Percentiles rank a stretch among this genome's conserved stretches.
Conservation (phyloP, 2,888 invertebrate genomes). For the Apotomis betuletana region DNA sequence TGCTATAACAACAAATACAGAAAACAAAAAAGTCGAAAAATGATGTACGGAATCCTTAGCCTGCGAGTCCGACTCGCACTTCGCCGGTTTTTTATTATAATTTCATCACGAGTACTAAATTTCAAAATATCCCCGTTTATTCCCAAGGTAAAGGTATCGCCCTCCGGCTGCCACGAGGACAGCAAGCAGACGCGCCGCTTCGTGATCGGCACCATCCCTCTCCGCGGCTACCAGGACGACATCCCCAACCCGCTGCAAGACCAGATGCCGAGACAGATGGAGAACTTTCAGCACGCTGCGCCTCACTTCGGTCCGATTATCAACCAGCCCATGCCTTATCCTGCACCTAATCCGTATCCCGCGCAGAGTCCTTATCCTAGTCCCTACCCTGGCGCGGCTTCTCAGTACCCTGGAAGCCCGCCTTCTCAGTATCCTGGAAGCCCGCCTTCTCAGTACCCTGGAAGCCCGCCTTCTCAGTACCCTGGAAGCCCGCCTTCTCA, state of each 20-base stretch:
- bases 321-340: slow-evolving; percentile 53
- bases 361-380: slow-evolving; percentile 49
- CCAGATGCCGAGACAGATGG: slow-evolving; percentile 52
- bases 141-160: slow-evolving; percentile 59
- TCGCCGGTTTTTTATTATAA: too few relatives aligned
- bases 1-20: too few relatives aligned
- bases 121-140: background rate
- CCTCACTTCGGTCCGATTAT: slow-evolving; percentile 50
- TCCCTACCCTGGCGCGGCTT: background rate
- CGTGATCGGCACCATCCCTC: slow-evolving; percentile 66
- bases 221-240: slow-evolving; percentile 58
- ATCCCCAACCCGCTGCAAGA: slow-evolving; percentile 53
- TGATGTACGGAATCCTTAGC: too few relatives aligned
- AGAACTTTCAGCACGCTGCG: slow-evolving; percentile 45
- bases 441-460: slow-evolving; percentile 48
- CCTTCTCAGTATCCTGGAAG: slow-evolving; percentile 41
- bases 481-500: slow-evolving; percentile 43
- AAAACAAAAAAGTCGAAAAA: too few relatives aligned
- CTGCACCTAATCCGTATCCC: slow-evolving; percentile 46
- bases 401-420: slow-evolving; percentile 39
- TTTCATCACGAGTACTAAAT: too few relatives aligned
- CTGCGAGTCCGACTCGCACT: too few relatives aligned
- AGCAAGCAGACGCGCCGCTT: slow-evolving; percentile 53
- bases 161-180: slow-evolving; percentile 63
- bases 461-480: slow-evolving; percentile 24